Base-by-base conservation (phyloP, 2,888 invertebrate genomes). In the Vanessa cardui region DNA sequence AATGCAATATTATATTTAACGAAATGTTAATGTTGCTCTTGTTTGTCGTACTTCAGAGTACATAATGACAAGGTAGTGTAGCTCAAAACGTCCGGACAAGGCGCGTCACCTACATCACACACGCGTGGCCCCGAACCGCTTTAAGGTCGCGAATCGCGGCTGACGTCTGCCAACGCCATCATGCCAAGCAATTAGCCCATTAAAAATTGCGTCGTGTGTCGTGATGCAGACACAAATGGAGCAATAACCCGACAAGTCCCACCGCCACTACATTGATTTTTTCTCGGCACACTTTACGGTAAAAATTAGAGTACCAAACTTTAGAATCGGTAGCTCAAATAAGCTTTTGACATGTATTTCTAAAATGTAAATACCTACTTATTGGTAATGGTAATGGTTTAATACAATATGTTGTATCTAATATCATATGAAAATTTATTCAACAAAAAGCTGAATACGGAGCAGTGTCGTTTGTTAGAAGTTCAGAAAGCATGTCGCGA, bases 151-250 rank as follows among this genome's bases (percentile, higher is more conserved):
- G 83, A 85, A 58, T 56, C 33, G 63, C 83, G 87, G 86, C 78
- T 86, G 84, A 88, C 88, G 85, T 89, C 87, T 90, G 89, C 90
- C 90, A 90, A 88, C 87, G 86, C 86, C 82, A 92, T 92, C 89
- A 91, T 92, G 89, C 88, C 87, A 88, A 88, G 83, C 88, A 89
- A 91, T 92, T 91, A 92, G 88, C 89, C 89, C 64, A 90, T 90
- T 90, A 90, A 88, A 89, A 85, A 87, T 85, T 86, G 80, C 81
- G 84, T 80, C 76, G 83, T 80, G 79, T 85, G 83, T 80, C 76
- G 83, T 80, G 80, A 85, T 84, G 83, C 85, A 82, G 80, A 83
- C 83, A 79, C 80, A 56, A 33, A 80, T 85, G 80, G 86, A 85
- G 85, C 87, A 89, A 87, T 86, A 89, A 88, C 86, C 87, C 79